Base-by-base conservation (phyloP, 2,888 invertebrate species). In the Polymixis flavicincta region DNA sequence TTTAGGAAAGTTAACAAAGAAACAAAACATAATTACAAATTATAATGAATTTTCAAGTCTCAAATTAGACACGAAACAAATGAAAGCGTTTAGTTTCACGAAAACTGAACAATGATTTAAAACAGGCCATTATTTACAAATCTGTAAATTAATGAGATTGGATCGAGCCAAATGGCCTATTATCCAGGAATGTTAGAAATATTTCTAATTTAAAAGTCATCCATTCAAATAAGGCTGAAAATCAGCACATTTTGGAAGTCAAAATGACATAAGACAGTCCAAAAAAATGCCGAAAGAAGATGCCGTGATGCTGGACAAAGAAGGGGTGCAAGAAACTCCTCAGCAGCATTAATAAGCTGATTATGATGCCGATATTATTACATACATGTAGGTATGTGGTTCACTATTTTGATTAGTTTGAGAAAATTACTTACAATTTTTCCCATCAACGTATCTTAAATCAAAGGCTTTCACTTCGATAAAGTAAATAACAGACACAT, bases 401-500 rank as follows among this genome's bases (percentile, higher is more conserved):
- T 28, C 6, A 68, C 13, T 42, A 28, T 9, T 71, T 54, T 71
- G 9, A 28, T 42, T 17, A 37, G 17, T 48, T 0, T 25, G 22
- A 2, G 6, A n/a, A 14, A 48, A 42, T 71, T 19, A 6, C 11
- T 2, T 17, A 25, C 17, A 37, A 19, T 19, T 54, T 52, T 60
- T 42, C 32, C 42, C n/a, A 65, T 57, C 59, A 25, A 45, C 22
- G 32, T 57, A 37, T 67, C 22, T 42, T 28, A 55, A 73, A 68
- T 59, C 57, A 55, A 70, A 60, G 13, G 32, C 13, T 48, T 59
- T 70, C 67, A 70, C 57, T 48, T 14, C 37, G 19, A 45, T 11
- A 55, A 76, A 76, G 37, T 76, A 72, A 67, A 84, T 81, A 81
- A 70, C 52, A 67, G 59, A 70, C 71, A 71, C 50, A 72, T 57